Percentiles rank a stretch among this genome's conserved stretches.
These are phyloP conservation scores for Cotesia vestalis DNA, from an alignment of 1,140 invertebrate genomes.

Conservation along the genomic window DNA sequence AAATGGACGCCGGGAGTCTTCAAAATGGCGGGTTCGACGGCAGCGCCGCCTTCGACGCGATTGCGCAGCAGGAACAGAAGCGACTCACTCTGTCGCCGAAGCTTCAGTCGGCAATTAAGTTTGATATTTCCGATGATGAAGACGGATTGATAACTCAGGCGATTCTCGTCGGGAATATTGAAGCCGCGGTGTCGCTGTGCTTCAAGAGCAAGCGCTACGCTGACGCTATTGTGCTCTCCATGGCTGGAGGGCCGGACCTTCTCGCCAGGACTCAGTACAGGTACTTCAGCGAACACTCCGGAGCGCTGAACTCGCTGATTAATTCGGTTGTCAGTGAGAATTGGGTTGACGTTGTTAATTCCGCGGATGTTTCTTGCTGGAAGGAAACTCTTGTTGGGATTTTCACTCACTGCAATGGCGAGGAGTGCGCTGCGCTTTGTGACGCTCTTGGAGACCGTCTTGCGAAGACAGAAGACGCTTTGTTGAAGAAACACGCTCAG, in stretches of 20 bases:
- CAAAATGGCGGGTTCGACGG: slow-evolving; percentile 63
- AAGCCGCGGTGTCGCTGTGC: slow-evolving; percentile 89
- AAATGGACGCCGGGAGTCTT: slow-evolving; percentile 71
- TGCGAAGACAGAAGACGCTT: slow-evolving; percentile 60
- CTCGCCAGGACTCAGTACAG: slow-evolving; percentile 77
- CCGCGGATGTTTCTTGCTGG: slow-evolving; percentile 84
- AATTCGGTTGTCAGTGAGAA: slow-evolving; percentile 82
- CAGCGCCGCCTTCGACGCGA: slow-evolving; percentile 66
- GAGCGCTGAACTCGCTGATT: slow-evolving; percentile 78
- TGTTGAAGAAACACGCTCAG: slow-evolving; percentile 76
- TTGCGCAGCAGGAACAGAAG: slow-evolving; percentile 61
- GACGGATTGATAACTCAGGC: slow-evolving; percentile 86
- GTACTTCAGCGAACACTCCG: slow-evolving; percentile 73
- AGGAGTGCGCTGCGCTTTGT: slow-evolving; percentile 75
- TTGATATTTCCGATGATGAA: slow-evolving; percentile 74
- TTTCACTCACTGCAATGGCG: slow-evolving; percentile 78
- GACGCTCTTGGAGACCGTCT: slow-evolving; percentile 71
- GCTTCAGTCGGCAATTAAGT: slow-evolving; percentile 59
- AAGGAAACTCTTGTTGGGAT: slow-evolving; percentile 85
- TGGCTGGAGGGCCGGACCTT: slow-evolving; percentile 79
- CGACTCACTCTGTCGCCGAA: slow-evolving; percentile 47
- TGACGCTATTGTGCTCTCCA: slow-evolving; percentile 77
- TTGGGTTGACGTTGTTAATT: slow-evolving; percentile 80
- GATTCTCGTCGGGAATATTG: slow-evolving; percentile 86
- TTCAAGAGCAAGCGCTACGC: slow-evolving; percentile 80